phyloP scores from a whole-genome alignment of 1,140 invertebrate genomes.

The Ridgeia piscesae region DNA sequence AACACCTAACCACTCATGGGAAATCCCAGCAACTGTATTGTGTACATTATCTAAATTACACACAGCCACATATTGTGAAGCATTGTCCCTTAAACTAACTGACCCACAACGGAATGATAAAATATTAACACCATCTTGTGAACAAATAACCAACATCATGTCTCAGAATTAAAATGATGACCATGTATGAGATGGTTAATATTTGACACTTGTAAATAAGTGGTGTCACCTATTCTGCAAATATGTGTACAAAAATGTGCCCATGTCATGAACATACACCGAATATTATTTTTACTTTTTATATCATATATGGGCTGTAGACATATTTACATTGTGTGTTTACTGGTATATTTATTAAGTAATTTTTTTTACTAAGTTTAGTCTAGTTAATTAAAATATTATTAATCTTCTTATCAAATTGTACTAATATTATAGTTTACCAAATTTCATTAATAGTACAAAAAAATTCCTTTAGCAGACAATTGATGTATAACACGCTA shows the following conservation, averaged over 20 bases:
- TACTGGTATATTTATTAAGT: too few relatives aligned
- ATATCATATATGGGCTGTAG: too few relatives aligned
- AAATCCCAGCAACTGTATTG: not conserved
- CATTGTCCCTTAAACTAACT: not conserved
- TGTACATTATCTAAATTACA: not conserved
- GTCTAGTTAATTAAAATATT: not conserved
- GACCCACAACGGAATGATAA: not conserved
- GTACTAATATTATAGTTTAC: not conserved
- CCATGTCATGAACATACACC: too few relatives aligned
- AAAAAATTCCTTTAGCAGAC: not conserved
- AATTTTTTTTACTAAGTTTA: not conserved
- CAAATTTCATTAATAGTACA: not conserved
- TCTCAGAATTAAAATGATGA: too few relatives aligned
- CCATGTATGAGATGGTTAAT: too few relatives aligned
- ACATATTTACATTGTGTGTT: too few relatives aligned
- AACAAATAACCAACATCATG: too few relatives aligned
- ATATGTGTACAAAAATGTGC: too few relatives aligned
- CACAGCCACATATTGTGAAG: not conserved
- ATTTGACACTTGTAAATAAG: too few relatives aligned
- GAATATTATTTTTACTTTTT: too few relatives aligned
- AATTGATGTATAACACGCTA: not conserved
- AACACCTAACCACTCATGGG: not conserved
- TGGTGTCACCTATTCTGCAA: too few relatives aligned
- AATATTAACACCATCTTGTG: not conserved
- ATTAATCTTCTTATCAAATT: not conserved